Conservation (phyloP, 2,888 invertebrate species). For the Nezara viridula region DNA sequence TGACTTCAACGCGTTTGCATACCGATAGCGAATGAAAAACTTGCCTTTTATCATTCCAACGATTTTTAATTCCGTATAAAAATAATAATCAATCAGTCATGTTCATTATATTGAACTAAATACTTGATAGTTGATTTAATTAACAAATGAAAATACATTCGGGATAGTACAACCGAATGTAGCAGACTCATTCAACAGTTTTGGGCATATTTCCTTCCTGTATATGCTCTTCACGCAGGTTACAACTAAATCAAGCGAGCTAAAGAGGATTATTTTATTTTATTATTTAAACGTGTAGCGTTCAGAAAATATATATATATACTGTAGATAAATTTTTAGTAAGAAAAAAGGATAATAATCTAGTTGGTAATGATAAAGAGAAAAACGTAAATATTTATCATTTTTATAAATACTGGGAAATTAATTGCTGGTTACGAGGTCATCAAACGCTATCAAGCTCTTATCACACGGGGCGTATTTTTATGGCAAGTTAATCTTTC, state of each 20-base stretch:
- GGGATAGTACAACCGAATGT: background rate
- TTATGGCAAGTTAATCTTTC: background rate
- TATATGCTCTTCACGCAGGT: background rate
- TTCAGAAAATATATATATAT: too few relatives aligned
- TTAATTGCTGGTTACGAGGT: background rate
- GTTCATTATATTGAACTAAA: background rate
- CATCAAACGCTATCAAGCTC: slow-evolving; percentile 18
- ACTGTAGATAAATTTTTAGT: too few relatives aligned
- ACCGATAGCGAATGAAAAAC: background rate
- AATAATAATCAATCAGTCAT: background rate
- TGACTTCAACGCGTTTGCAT: background rate
- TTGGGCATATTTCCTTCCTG: slow-evolving; percentile 2
- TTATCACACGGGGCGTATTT: background rate
- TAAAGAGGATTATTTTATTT: background rate
- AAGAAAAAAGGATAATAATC: background rate
- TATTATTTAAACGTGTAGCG: too few relatives aligned
- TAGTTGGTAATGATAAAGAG: background rate
- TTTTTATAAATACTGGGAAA: background rate
- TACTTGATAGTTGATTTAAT: background rate
- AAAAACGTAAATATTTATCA: background rate
- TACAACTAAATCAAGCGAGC: background rate
- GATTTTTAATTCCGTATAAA: background rate
- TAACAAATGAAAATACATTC: too few relatives aligned
- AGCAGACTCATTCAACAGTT: background rate
- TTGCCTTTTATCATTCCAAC: background rate